A percentile compares a stretch with the other conserved stretches of the same genome.
These are phyloP conservation scores for Parnassius orleans DNA, from an alignment of 2,888 invertebrate genomes.

Conservation along the genomic window DNA sequence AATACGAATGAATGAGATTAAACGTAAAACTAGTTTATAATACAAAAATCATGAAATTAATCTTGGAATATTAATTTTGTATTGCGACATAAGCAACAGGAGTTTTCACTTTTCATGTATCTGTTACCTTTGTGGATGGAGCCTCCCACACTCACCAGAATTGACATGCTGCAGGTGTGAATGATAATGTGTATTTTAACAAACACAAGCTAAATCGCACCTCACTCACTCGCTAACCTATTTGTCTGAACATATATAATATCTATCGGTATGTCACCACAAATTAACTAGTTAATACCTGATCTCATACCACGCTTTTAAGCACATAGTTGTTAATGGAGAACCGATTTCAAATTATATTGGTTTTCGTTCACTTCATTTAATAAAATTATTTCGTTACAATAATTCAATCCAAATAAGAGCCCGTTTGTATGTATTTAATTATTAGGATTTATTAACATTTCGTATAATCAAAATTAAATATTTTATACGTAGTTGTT, in stretches of 20 bases:
- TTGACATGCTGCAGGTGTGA: too few species aligned
- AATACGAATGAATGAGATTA: slow-evolving; percentile 6
- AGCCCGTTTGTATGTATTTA: too few species aligned
- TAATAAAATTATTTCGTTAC: too few species aligned
- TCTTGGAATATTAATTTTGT: slow-evolving; percentile 27
- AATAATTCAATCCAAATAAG: too few species aligned
- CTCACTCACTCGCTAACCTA: slow-evolving; percentile 9
- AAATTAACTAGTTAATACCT: slow-evolving; percentile 30
- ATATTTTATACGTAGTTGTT: too few species aligned
- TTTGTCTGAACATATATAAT: not conserved
- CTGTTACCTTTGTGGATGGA: slow-evolving; percentile 1
- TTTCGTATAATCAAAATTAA: too few species aligned
- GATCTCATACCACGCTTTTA: slow-evolving; percentile 18
- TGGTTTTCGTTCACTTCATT: slow-evolving; percentile 12
- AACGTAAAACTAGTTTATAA: slow-evolving; percentile 34
- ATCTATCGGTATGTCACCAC: slow-evolving; percentile 12
- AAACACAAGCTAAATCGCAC: not conserved
- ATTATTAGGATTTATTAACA: too few species aligned
- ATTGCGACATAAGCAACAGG: slow-evolving; percentile 18
- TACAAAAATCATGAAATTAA: slow-evolving; percentile 15
- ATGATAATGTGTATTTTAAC: too few species aligned
- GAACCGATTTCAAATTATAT: slow-evolving; percentile 19
- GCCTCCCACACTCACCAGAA: slow-evolving; percentile 6
- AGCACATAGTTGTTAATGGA: slow-evolving; percentile 2
- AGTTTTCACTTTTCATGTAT: not conserved